Evolutionary conservation across 2,113 vertebrate species (phyloP), one percentile per base, ranked within the genome.

Genomic region (Thomomys bottae): DNA sequence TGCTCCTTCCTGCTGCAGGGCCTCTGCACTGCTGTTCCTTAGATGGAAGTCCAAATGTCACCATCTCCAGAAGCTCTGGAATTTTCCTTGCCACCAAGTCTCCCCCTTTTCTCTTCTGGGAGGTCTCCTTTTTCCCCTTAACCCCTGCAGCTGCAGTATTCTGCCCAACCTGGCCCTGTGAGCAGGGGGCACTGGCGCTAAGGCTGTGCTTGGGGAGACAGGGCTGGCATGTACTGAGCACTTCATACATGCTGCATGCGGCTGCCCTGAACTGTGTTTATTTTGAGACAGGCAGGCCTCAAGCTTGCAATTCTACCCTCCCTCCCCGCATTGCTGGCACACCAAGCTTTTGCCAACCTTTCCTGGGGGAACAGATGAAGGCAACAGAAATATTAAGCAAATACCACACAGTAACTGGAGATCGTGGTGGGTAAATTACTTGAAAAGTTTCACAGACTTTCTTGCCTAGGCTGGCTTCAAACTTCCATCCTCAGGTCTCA

Each of bases 61-160:
- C 77, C 40, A 83, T 80, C 77, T 67, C 34, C 72, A 42, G 87
- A 42, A 49, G 76, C 57, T 28, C 77, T 64, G 49, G 54, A 72
- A 64, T 36, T 30, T 73, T 15, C n/a, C 24, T 79, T 54, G 49
- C 49, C 49, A 6, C 45, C 45, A 45, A 6, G 6, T 45, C 11
- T 11, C 45, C 12, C 49, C 3, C 49, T 54, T 54, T 54, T 15
- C 49, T 54, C 49, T 54, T 15, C 11, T 11, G 6, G 6, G 45
- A 11, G 45, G 8, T 79, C 57, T 87, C 23, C 49, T 42, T 42
- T 18, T 26, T 70, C 40, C 12, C 14, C 17, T 42, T 0, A 14
- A 9, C 30, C 24, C 61, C 12, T 28, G 21, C 26, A 30, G 63
- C 63, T 21, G 20, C 17, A 54, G 87, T n/a, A n/a, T n/a, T n/a